Evolutionary conservation across 2,797 vertebrate species (phyloP), one percentile per base, ranked within the genome.

Genomic region (Harpagifer antarcticus): DNA sequence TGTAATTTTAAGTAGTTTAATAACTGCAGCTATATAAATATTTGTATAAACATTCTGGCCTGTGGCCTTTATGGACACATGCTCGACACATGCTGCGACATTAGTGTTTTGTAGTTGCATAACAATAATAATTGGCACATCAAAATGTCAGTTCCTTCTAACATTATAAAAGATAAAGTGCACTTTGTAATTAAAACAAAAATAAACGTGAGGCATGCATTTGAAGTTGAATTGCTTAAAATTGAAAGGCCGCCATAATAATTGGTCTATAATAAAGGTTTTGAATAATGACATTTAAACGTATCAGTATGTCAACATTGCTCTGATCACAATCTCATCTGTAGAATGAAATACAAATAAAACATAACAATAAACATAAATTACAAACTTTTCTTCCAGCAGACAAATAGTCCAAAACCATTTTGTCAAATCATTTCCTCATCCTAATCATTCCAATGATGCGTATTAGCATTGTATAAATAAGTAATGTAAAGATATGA

Each of bases 401-500:
- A 43, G 31, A 40, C 53, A 56, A 55, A 68, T 67, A 79, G 76
- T 65, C 56, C 67, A 70, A 86, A 78, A 86, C 75, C 80, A 78
- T 74, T 71, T 8, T 82, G 47, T 78, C 83, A 72, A 60, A 85
- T 76, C 57, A 78, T 74, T 74, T 83, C 73, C 52, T 78, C 77
- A 50, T 82, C 68, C 74, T 72, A 68, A 86, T 82, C 31, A 81
- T 81, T 74, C 50, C 75, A 82, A 37, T 86, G 48, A 70, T 77
- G 72, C 47, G 42, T 81, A 76, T 85, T 79, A 81, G 68, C 72
- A 31, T 50, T 47, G 8, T 23, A 84, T 92, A 70, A 86, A 89
- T 86, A 86, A 85, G 23, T 86, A 86, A 88, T 83, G 61, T 13
- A 44, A 42, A 16, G n/a, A 17, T 47, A 87, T 87, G 76, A 84